These are phyloP conservation scores for Drosophila paramelanica DNA, from an alignment of 2,888 invertebrate species.

Conservation along the genomic window DNA sequence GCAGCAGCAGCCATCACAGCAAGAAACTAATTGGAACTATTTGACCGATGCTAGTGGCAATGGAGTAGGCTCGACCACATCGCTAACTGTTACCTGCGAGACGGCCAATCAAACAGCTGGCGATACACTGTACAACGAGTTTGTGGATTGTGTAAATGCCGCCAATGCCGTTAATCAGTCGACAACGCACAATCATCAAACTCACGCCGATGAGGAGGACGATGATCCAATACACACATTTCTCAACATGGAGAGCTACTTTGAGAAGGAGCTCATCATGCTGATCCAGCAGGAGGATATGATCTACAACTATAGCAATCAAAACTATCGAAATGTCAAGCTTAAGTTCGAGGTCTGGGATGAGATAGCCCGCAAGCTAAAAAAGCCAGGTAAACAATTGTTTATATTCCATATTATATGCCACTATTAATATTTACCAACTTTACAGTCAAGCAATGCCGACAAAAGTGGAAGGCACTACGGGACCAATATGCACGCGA, in stretches of 20 bases:
- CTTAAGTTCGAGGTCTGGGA: constrained; percentile 82
- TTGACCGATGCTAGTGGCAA: constrained; percentile 63
- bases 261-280: constrained; percentile 82
- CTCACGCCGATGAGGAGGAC: constrained; percentile 77
- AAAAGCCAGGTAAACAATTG: constrained; percentile 73
- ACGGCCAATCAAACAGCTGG: constrained; percentile 50
- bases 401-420: neutral
- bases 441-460: constrained; percentile 80
- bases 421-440: neutral
- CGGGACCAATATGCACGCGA: constrained; percentile 83
- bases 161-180: constrained; percentile 47
- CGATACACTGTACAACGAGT: constrained; percentile 75
- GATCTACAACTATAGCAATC: constrained; percentile 80
- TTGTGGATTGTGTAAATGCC: constrained; percentile 77
- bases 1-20: constrained; percentile 60
- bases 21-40: constrained; percentile 76
- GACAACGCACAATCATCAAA: constrained; percentile 44
- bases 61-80: constrained; percentile 40
- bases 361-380: constrained; percentile 82
- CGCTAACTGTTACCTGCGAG: constrained; percentile 55
- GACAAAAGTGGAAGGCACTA: constrained; percentile 83
- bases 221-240: constrained; percentile 84
- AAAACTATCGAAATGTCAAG: constrained; percentile 82
- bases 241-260: constrained; percentile 83
- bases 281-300: constrained; percentile 80